Evolutionary conservation across 1,140 invertebrate genomes (phyloP).

Genomic region (Lucilia sericata): DNA sequence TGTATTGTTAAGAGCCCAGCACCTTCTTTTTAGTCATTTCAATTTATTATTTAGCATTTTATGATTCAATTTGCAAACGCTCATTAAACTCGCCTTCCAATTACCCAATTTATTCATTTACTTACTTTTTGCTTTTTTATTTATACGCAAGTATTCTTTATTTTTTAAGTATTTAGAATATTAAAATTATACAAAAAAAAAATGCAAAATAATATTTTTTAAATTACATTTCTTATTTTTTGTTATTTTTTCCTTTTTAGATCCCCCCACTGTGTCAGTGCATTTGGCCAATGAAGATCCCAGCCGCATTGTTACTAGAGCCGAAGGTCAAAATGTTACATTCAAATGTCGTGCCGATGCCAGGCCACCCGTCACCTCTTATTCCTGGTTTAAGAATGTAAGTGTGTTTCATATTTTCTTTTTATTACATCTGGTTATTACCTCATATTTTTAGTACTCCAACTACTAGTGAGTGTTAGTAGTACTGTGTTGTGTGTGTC

Average conservation of each 20-base stretch:
- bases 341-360: conserved; percentile 67
- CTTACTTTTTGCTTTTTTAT: conserved; percentile 36
- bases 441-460: not conserved
- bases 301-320: conserved; percentile 64
- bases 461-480: too few relatives aligned
- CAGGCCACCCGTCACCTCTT: conserved; percentile 64
- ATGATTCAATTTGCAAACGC: conserved; percentile 63
- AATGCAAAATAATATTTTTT: not conserved
- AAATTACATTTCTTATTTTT: not conserved
- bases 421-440: not conserved
- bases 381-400: conserved; percentile 68
- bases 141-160: not conserved
- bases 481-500: too few relatives aligned
- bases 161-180: not conserved
- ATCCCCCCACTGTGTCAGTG: conserved; percentile 67
- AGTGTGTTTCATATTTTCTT: conserved; percentile 49
- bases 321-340: conserved; percentile 67
- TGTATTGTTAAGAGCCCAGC: conserved; percentile 31
- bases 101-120: conserved; percentile 38
- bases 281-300: conserved; percentile 68
- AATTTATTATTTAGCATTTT: conserved; percentile 67
- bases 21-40: conserved; percentile 63
- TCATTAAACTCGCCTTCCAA: conserved; percentile 59
- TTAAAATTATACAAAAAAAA: not conserved
- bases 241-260: conserved; percentile 47